Evolutionary conservation across 2,797 vertebrate genomes (phyloP).

Genomic region (Lophura swinhoii): DNA sequence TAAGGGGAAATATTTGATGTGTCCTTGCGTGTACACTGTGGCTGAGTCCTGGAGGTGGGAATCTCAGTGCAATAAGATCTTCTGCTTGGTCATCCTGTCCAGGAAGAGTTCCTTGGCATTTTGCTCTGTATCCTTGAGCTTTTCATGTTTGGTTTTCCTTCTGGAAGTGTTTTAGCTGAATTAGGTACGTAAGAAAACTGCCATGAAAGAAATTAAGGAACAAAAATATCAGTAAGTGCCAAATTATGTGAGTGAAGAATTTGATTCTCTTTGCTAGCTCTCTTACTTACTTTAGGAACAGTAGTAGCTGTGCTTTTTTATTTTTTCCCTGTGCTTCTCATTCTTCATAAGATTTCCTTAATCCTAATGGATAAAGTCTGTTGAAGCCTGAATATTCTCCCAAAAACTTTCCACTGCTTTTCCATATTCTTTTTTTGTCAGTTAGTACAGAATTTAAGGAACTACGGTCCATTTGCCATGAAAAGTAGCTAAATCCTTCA

Average conservation of each 20-base stretch:
- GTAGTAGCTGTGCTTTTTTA: neutral
- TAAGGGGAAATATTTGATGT: neutral
- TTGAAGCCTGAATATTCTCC: neutral
- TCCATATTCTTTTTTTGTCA: neutral
- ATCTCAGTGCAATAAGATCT: neutral
- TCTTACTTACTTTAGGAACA: neutral
- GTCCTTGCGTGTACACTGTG: rapidly evolving
- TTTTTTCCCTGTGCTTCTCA: neutral
- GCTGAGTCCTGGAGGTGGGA: neutral
- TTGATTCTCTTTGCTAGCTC: neutral
- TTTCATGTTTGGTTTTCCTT: neutral
- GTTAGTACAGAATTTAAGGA: neutral
- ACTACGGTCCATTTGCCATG: neutral
- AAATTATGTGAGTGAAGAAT: neutral
- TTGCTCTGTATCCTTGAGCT: neutral
- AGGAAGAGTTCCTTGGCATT: neutral
- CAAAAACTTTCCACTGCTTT: neutral
- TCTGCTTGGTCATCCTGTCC: neutral
- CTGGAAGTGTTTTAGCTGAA: neutral
- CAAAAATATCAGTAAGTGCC: neutral
- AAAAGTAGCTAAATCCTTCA: neutral
- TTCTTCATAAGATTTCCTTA: neutral
- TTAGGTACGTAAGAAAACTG: neutral
- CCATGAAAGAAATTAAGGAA: neutral
- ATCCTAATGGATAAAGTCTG: neutral